phyloP scores from a whole-genome alignment of 1,140 invertebrate species.

The Calliopsis andreniformis region DNA sequence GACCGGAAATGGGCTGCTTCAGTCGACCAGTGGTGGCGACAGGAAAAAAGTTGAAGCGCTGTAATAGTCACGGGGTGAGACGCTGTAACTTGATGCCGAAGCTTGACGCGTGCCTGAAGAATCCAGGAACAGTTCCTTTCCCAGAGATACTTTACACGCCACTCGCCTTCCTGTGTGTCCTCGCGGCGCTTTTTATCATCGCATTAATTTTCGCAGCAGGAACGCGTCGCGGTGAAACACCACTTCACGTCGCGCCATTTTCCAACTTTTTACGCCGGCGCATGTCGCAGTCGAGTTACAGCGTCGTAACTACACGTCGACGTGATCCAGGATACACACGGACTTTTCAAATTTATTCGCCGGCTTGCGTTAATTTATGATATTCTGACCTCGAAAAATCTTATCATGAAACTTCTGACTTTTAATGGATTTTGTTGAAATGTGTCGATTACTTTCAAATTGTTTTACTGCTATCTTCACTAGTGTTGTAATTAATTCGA shows the following conservation, averaged over 20 bases:
- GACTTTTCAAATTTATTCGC: neutral
- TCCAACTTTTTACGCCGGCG: constrained; percentile 19
- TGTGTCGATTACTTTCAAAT: too few species aligned
- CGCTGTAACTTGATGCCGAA: constrained; percentile 59
- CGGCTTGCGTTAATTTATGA: neutral
- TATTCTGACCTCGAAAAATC: neutral
- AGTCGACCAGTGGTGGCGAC: neutral
- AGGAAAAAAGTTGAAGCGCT: constrained; percentile 61
- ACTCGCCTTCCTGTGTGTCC: constrained; percentile 27
- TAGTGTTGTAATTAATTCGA: too few species aligned
- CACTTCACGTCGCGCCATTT: constrained; percentile 14
- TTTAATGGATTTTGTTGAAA: too few species aligned
- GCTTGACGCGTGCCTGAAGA: constrained; percentile 52
- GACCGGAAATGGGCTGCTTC: constrained; percentile 46
- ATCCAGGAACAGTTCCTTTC: constrained; percentile 37
- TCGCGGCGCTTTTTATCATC: constrained; percentile 42
- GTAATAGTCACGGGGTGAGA: constrained; percentile 59
- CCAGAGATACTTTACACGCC: constrained; percentile 48
- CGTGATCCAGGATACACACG: neutral
- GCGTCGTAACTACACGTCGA: neutral
- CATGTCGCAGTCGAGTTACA: constrained; percentile 19
- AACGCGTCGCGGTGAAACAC: constrained; percentile 9
- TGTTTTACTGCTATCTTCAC: too few species aligned
- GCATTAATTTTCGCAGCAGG: constrained; percentile 32
- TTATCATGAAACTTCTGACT: too few species aligned